A percentile compares a stretch with the other conserved stretches of the same genome.
phyloP scores from a whole-genome alignment of 1,140 invertebrate species.

The Bombus ignitus region DNA sequence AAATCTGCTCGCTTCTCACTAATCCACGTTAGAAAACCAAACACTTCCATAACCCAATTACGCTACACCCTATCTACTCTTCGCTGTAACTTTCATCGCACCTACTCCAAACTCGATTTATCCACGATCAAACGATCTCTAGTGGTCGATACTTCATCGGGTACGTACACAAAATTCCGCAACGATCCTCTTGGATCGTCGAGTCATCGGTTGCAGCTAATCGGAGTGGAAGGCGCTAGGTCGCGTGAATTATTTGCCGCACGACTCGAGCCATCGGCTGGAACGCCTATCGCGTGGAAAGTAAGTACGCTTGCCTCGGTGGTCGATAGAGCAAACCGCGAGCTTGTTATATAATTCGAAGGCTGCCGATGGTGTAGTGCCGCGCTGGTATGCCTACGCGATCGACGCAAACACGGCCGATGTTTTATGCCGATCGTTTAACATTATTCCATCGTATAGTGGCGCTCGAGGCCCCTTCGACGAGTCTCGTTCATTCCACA shows the following conservation, averaged over 20 bases:
- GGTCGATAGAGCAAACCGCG: constrained; percentile 9
- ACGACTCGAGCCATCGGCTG: neutral
- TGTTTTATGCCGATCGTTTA: constrained; percentile 23
- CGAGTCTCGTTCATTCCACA: neutral
- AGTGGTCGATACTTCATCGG: neutral
- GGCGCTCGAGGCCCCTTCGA: too few species aligned
- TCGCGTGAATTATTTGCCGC: constrained; percentile 32
- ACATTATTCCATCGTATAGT: constrained; percentile 10
- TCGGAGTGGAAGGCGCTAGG: neutral
- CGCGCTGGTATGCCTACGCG: constrained; percentile 17
- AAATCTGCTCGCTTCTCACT: neutral
- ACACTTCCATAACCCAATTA: neutral
- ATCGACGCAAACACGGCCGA: constrained; percentile 10
- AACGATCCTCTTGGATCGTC: neutral
- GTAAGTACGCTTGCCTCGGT: constrained; percentile 20
- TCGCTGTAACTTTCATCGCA: neutral
- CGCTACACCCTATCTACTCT: neutral
- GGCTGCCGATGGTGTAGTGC: neutral
- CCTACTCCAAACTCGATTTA: neutral
- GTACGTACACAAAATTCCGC: neutral
- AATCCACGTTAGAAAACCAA: neutral
- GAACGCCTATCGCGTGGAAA: constrained; percentile 34
- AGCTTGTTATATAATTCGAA: constrained; percentile 45
- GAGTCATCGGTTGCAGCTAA: neutral
- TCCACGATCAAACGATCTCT: neutral